Percentiles rank a stretch among this genome's conserved stretches.
Conservation (phyloP, 2,113 vertebrate species). For the Furnarius figulus region DNA sequence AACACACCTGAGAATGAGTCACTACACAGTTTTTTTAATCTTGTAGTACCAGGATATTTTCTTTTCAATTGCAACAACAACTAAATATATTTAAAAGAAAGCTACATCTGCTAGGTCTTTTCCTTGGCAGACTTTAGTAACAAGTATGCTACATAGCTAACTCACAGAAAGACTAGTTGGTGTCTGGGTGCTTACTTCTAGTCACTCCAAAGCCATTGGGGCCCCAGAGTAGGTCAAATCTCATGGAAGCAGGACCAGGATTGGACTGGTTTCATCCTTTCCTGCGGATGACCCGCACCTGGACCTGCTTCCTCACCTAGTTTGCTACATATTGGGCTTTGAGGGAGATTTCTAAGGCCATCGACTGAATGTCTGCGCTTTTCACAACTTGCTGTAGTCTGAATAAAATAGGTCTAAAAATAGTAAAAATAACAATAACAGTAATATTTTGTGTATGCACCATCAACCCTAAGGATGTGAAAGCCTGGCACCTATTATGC, state of each 20-base stretch:
- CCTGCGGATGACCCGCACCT: neutral
- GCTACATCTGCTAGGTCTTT: neutral
- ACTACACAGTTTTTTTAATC: neutral
- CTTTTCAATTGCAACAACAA: neutral
- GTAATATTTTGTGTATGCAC: neutral
- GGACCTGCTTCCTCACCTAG: neutral
- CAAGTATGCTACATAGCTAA: neutral
- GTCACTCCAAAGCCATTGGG: neutral
- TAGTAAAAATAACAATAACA: slow-evolving; percentile 47
- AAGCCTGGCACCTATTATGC: neutral
- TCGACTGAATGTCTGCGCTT: neutral
- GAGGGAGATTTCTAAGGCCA: neutral
- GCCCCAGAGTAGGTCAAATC: neutral
- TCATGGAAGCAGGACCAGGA: neutral
- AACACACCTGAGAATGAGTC: slow-evolving; percentile 1
- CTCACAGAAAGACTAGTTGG: neutral
- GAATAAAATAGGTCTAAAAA: slow-evolving; percentile 27
- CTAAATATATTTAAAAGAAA: neutral
- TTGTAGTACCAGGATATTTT: neutral
- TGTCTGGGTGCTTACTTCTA: neutral
- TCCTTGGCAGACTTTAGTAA: neutral
- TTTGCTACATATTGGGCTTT: neutral
- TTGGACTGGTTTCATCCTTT: neutral
- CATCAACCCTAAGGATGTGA: neutral
- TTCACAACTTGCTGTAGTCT: neutral